Percentiles rank a stretch among this genome's conserved stretches.
Conservation (phyloP, 2,113 vertebrate genomes). For the Emydura subglobosa region DNA sequence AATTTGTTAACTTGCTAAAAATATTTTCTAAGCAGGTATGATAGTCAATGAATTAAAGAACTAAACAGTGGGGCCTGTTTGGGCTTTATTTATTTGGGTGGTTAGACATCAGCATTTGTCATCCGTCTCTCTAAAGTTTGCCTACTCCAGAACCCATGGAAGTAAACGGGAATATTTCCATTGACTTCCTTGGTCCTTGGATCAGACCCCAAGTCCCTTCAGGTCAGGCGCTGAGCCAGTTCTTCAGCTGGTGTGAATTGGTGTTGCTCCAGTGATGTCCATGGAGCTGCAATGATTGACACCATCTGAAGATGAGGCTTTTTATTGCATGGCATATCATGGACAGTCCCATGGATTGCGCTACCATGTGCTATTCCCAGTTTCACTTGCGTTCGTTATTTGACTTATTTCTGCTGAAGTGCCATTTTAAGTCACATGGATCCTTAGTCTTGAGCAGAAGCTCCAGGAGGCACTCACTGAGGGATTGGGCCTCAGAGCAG, state of each 20-base stretch:
- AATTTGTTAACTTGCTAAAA: constrained; percentile 46
- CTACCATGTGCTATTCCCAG: not conserved
- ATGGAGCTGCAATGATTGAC: not conserved
- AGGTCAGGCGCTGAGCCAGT: not conserved
- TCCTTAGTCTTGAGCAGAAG: not conserved
- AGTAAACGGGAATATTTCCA: not conserved
- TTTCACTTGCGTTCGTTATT: not conserved
- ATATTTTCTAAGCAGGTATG: constrained; percentile 18
- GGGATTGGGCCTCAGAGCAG: too few relatives aligned
- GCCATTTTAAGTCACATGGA: not conserved
- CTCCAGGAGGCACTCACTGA: too few relatives aligned
- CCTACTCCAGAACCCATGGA: not conserved
- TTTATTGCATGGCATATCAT: not conserved
- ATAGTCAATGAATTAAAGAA: constrained; percentile 39
- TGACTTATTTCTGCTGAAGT: not conserved
- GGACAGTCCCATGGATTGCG: not conserved
- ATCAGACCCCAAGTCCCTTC: not conserved
- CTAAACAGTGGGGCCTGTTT: constrained; percentile 15
- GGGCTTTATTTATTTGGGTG: not conserved
- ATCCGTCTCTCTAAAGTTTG: not conserved
- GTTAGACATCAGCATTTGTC: not conserved
- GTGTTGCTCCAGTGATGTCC: not conserved
- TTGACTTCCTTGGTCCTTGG: not conserved
- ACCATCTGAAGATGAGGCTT: not conserved
- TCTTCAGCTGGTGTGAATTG: not conserved